Conservation (phyloP, 2,888 invertebrate genomes). For the Ormyrus rosae region DNA sequence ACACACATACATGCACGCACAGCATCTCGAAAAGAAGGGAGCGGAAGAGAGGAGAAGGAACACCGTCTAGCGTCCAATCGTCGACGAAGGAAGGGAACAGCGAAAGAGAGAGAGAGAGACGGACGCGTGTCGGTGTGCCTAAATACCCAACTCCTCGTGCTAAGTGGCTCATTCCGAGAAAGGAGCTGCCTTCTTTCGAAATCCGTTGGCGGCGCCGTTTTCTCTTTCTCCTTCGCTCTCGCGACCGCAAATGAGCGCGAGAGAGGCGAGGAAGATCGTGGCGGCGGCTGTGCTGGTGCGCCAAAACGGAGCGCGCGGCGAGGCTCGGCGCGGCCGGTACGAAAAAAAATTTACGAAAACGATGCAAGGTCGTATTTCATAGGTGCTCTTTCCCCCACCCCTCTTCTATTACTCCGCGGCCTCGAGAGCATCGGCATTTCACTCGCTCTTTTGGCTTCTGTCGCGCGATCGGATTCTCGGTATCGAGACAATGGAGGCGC, state of each 20-base stretch:
- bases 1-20: no score
- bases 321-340: slow-evolving; percentile 33
- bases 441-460: slow-evolving; percentile 33
- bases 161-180: slow-evolving; percentile 60
- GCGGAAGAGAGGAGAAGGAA: neutral
- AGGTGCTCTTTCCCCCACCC: slow-evolving; percentile 38
- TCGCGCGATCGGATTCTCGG: slow-evolving; percentile 44
- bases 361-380: slow-evolving; percentile 64
- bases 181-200: slow-evolving; percentile 65
- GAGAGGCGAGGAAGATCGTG: no score
- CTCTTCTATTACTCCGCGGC: slow-evolving; percentile 55
- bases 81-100: neutral
- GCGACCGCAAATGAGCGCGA: no score
- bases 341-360: slow-evolving; percentile 57
- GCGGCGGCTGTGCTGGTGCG: slow-evolving; percentile 1
- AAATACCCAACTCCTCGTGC: slow-evolving; percentile 56
- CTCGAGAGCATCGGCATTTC: slow-evolving; percentile 30
- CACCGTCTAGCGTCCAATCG: neutral
- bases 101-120: slow-evolving; percentile 21
- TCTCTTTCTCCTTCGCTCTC: no score
- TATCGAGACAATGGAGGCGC: slow-evolving; percentile 52
- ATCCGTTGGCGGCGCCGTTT: slow-evolving; percentile 47
- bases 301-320: slow-evolving; percentile 8
- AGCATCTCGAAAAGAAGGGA: no score
- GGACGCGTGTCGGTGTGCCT: slow-evolving; percentile 53